Conservation (phyloP, 2,797 vertebrate genomes). For the Cyprinella venusta region DNA sequence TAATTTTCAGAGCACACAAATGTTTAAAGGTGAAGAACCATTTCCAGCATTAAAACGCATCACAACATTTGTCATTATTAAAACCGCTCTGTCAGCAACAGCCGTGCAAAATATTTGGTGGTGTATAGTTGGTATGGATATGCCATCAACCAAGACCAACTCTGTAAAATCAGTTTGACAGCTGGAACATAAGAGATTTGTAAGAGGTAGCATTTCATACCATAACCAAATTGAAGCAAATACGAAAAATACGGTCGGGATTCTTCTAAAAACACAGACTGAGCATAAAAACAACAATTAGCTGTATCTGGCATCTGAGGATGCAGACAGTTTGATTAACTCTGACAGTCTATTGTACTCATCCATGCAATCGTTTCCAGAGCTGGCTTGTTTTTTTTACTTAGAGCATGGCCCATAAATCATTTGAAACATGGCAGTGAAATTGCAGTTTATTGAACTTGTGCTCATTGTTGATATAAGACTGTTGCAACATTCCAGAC, state of each 20-base stretch:
- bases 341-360: constrained; percentile 50
- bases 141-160: constrained; percentile 26
- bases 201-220: constrained; percentile 23
- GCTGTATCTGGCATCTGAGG: constrained; percentile 55
- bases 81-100: constrained; percentile 16
- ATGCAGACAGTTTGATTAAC: constrained; percentile 43
- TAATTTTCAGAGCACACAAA: constrained; percentile 3
- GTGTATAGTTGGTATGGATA: background rate
- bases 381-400: constrained; percentile 36
- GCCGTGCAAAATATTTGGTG: background rate
- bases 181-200: constrained; percentile 26
- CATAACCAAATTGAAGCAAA: constrained; percentile 17
- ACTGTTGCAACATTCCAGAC: constrained; percentile 48
- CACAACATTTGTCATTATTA: background rate
- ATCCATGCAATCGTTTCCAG: constrained; percentile 43
- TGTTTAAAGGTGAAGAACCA: background rate
- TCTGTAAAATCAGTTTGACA: constrained; percentile 29
- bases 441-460: constrained; percentile 54
- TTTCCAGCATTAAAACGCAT: background rate
- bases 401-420: constrained; percentile 50
- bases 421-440: constrained; percentile 47
- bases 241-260: constrained; percentile 25
- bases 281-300: constrained; percentile 35
- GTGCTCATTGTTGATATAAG: constrained; percentile 38
- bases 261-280: constrained; percentile 56